Evolutionary conservation across 2,797 vertebrate species (phyloP).

Genomic region (Trematomus bernacchii): DNA sequence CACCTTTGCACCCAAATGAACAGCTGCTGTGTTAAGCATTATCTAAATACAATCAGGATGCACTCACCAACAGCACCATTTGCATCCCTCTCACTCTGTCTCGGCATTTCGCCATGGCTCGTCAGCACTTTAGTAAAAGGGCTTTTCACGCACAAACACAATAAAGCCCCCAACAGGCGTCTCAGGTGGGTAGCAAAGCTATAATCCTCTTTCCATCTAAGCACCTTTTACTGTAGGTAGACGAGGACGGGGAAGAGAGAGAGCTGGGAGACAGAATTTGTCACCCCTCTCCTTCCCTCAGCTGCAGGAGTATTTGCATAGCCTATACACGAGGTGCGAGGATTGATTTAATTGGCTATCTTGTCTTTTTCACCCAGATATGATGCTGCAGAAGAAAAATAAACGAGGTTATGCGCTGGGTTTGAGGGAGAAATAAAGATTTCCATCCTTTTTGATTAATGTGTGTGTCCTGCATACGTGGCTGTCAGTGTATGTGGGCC

Average conservation of each 20-base stretch:
- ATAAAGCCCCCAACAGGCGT: constrained; percentile 78
- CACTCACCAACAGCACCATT: constrained; percentile 71
- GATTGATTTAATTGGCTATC: constrained; percentile 73
- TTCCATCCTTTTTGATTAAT: constrained; percentile 46
- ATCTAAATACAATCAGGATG: constrained; percentile 79
- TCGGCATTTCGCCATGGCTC: constrained; percentile 71
- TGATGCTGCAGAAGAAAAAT: constrained; percentile 21
- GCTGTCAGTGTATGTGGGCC: constrained; percentile 12
- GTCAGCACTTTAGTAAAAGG: constrained; percentile 82
- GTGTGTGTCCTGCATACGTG: neutral
- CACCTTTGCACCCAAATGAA: constrained; percentile 53
- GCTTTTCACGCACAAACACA: constrained; percentile 80
- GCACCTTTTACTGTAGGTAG: constrained; percentile 75
- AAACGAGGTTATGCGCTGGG: constrained; percentile 27
- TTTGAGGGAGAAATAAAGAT: constrained; percentile 52
- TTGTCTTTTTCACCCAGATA: constrained; percentile 54
- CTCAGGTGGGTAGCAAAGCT: constrained; percentile 79
- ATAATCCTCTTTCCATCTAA: constrained; percentile 82
- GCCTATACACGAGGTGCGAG: constrained; percentile 53
- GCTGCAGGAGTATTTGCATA: constrained; percentile 67
- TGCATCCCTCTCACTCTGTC: constrained; percentile 71
- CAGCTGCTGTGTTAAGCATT: constrained; percentile 74
- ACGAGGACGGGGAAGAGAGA: constrained; percentile 27
- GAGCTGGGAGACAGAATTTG: constrained; percentile 59
- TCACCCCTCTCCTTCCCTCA: constrained; percentile 54